Base-by-base conservation (phyloP, 2,113 vertebrate species). In the Myxocyprinus asiaticus region DNA sequence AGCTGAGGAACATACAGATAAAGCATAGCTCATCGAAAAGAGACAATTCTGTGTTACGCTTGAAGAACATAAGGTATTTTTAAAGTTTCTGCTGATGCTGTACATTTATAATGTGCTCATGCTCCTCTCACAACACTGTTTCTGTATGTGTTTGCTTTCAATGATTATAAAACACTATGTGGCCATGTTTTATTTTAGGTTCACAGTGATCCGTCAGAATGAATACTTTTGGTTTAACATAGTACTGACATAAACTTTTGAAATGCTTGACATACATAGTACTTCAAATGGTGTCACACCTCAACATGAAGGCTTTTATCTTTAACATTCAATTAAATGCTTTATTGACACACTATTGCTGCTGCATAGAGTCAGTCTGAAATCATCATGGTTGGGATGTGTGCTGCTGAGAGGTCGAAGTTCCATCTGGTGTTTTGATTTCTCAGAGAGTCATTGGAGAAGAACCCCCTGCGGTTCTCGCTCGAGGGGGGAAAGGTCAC, bases 1-100 rank as follows among this genome's bases (percentile, higher is more conserved):
- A 95, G 95, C 88, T 97, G 11, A 89, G 89, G 79, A 94, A 94
- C 79, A 88, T 94, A 6, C 91, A 93, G 81, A 90, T 95, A 81
- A 96, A 93, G 70, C 91, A 87, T 0, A 86, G 85, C 17, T 90
- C 93, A 51, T 84, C 85, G 80, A 92, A 93, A 81, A 90, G 89
- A 79, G 92, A 90, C 61, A 91, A 93, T 15, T 86, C 91, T 77
- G 87, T 93, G 80, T 92, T 91, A 64, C 90, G 91, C 42, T 86
- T 91, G 0, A 90, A 93, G 65, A 89, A 45, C 69, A 81, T 94
- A 77, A 94, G 95, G 95, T 96, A 91, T 89, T 47, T 15, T 12
- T 9, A n/a, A 47, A 5, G 1, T 45, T 53, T 33, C 6, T 50
- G 17, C 9, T 69, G 50, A n/a, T 56, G 9, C 17, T 47, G n/a